Evolutionary conservation across 1,140 invertebrate genomes (phyloP), one percentile per base, ranked within the genome.

Genomic region (Glossosoma conforme): DNA sequence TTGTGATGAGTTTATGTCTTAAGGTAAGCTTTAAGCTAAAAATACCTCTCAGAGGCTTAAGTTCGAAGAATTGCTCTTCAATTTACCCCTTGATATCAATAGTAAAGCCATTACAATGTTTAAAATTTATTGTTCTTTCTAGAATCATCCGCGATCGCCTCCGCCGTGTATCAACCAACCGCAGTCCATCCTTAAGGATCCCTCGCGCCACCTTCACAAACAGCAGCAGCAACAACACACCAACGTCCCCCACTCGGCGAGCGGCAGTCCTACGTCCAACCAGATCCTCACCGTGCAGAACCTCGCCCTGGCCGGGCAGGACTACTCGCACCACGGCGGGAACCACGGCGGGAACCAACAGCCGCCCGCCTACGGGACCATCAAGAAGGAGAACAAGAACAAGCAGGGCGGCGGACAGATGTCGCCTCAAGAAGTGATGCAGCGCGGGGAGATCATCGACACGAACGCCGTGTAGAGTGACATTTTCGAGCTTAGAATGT

Each of bases 161-260:
- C 68, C 70, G 3, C 54, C 62, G 0, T 60, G 64, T 2, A 62
- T 69, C 33, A 77, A 77, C 52, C 76, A 78, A 48, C 78, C 78
- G 0, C 78, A 78, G 46, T 76, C 77, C n/a, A 80, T 80, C 24
- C 65, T 80, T 2, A 80, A 80, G 60, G 77, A 80, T 61, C 77
- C 77, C 13, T 79, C 77, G 14, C 67, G 77, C 2, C 75, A 77
- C 58, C 76, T 78, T 55, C 77, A 78, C 44, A 73, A 74, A 19
- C 73, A 71, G 54, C 77, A 77, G 41, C 69, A 69, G 1, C 71
- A 66, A 51, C 68, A 69, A 0, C 53, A 72, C 41, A 68, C 67
- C 1, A 64, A 65, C 13, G 71, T 69, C 51, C 68, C 72, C 0
- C 66, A 70, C 1, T 68, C 70, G 35, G 66, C 68, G 32, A 73